Base-by-base conservation (phyloP, 2,888 invertebrate species). In the Volucella zonaria region DNA sequence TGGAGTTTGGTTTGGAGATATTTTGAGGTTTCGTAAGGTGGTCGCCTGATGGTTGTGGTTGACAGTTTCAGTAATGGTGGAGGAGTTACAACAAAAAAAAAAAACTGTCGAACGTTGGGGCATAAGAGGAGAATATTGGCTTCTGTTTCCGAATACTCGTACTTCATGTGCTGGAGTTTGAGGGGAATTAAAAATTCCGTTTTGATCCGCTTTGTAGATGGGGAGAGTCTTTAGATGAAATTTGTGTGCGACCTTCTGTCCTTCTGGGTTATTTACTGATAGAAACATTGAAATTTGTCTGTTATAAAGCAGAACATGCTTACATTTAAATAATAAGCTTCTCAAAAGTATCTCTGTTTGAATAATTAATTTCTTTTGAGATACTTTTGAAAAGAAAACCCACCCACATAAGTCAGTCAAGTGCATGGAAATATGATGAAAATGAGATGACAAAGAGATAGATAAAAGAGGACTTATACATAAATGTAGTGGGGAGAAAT, bases 111-210 rank as follows among this genome's bases (percentile, higher is more conserved):
- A 47, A 31, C 43, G 1, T 58, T 12, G 15, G n/a, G n/a, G 31
- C 14, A 3, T 23, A 47, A 31, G n/a, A 47, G 14, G 31, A 62
- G 31, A 62, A 62, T 62, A 62, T 62, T 62, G 62, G 62, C 47
- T 47, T 62, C 15, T 47, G 31, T 45, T 62, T 12, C 9, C 12
- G 10, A 47, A 38, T n/a, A 8, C 3, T 45, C n/a, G 12, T 11
- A 45, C 12, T 47, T 62, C 23, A 47, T 11, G 8, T 23, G 61
- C 15, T 42, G 52, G 52, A 23, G 18, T 0, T 23, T 54, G 8
- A 54, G 10, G 0, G 1, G 1, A 14, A 31, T 11, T 23, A 59
- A 42, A 54, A 10, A 54, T 54, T 54, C n/a, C 9, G 54, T 18
- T 54, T 18, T 4, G 9, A 14, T 49, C n/a, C 15, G 6, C 49